Evolutionary conservation across 1,140 invertebrate species (phyloP), one percentile per base, ranked within the genome.

Genomic region (Mactra quadrangularis): DNA sequence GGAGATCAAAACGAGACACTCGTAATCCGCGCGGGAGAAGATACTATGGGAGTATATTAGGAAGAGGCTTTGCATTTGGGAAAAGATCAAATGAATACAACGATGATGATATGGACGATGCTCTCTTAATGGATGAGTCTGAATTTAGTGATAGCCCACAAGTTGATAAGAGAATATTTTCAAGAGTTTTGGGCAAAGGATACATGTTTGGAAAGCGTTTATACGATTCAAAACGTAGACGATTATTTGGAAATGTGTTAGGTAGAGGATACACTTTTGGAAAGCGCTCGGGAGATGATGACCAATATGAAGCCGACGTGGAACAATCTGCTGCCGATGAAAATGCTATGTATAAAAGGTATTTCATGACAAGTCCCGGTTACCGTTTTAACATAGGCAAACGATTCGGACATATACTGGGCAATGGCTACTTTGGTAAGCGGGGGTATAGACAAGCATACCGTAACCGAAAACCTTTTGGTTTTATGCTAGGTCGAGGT

Each of bases 341-440:
- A 0, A 31, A 31, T 19, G 1, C n/a, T 31, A 38, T 4, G 1
- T 1, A 25, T 0, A 76, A 76, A 50, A 76, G 74, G 31, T 76
- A 76, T 76, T 76, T 76, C 50, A 53, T 27, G 15, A 76, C 57
- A 19, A 76, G 74, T 52, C 74, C 74, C 3, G 74, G 74, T 17
- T 19, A 50, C 13, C 55, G 74, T 6, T 76, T 76, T 50, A 29
- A 53, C 4, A 35, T 74, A 25, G 74, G 74, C 29, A 76, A 76
- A 50, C 74, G 74, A 33, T 62, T 60, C 50, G 74, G 74, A n/a
- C 59, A 45, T 76, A n/a, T 72, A 33, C 41, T 76, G 35, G 59
- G 59, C 3, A 11, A 55, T 6, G 55, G 55, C 15, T 55, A 11
- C 15, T 33, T 33, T 25, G 59, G 74, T 17, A 57, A 57, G 38